Evolutionary conservation across 1,140 invertebrate species (phyloP).

Genomic region (Pantala flavescens): DNA sequence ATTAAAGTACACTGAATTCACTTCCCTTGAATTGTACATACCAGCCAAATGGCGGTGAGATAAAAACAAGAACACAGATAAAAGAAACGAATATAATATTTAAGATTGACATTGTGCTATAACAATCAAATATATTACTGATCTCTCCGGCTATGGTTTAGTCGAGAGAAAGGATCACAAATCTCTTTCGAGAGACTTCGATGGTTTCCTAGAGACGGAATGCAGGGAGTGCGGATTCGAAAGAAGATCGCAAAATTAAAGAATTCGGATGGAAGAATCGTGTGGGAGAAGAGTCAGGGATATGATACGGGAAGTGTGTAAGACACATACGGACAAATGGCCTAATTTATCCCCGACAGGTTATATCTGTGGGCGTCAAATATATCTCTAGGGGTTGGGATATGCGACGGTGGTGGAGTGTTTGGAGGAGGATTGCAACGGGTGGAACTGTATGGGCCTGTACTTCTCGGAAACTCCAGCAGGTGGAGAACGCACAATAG

Average conservation of each 20-base stretch:
- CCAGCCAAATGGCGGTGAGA: no score
- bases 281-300: background rate
- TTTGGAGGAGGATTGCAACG: background rate
- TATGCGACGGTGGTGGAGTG: background rate
- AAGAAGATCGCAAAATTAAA: background rate
- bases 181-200: no score
- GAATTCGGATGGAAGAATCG: background rate
- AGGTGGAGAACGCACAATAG: background rate
- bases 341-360: slow-evolving; percentile 3
- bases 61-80: no score
- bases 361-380: background rate
- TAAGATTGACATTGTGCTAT: no score
- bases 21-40: no score
- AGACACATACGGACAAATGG: background rate
- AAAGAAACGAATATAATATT: no score
- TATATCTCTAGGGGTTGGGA: slow-evolving; percentile 4
- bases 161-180: no score
- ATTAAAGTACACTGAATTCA: no score
- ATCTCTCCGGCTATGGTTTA: no score
- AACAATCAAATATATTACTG: no score
- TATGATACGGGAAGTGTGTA: background rate
- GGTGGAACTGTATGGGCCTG: background rate
- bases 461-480: background rate
- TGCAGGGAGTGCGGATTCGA: no score
- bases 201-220: no score